Conservation (phyloP, 2,797 vertebrate genomes). For the Xerus rutilus region DNA sequence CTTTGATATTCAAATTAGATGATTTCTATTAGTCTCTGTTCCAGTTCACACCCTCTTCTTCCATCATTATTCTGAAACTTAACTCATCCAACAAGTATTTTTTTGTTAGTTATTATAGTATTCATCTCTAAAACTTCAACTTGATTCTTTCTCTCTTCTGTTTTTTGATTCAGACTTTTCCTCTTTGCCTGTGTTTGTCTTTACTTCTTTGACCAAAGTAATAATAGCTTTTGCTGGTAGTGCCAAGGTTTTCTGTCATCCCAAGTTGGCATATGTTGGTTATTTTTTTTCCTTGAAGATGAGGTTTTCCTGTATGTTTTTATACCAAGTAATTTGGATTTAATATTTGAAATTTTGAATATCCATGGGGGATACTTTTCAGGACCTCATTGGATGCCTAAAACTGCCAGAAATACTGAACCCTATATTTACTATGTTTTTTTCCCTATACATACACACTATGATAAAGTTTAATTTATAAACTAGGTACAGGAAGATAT, state of each 20-base stretch:
- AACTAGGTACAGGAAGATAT: not conserved
- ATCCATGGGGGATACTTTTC: too few relatives aligned
- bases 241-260: not conserved
- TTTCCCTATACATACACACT: not conserved
- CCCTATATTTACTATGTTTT: too few relatives aligned
- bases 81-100: not conserved
- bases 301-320: not conserved
- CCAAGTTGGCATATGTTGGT: not conserved
- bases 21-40: not conserved
- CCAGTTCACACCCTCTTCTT: not conserved
- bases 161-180: not conserved
- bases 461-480: not conserved
- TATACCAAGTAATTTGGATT: not conserved
- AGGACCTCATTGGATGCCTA: not conserved
- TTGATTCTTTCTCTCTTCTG: slow-evolving; percentile 15
- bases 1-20: not conserved
- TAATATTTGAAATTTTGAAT: not conserved
- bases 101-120: not conserved
- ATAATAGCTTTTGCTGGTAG: not conserved
- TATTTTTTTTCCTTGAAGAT: not conserved
- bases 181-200: not conserved
- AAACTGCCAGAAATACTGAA: not conserved
- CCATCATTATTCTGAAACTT: not conserved
- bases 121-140: not conserved
- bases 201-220: not conserved